Conservation (phyloP, 2,888 invertebrate species). For the Himalopsyche tibetana region DNA sequence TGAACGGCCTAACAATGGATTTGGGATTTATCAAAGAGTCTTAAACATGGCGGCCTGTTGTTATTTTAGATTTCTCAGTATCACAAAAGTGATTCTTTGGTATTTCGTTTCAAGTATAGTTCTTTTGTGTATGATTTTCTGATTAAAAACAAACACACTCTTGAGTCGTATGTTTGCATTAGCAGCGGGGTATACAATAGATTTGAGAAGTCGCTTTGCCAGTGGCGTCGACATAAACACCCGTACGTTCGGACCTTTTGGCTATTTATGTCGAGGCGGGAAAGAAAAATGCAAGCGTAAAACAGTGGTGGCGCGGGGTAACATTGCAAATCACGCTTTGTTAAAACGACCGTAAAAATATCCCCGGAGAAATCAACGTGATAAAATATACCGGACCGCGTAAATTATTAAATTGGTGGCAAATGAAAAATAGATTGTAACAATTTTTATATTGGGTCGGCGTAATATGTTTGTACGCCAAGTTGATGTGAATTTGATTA, state of each 20-base stretch:
- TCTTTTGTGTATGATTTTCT: conserved; percentile 13
- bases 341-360: not conserved
- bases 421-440: not conserved
- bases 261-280: conserved; percentile 18
- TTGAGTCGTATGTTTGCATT: conserved; percentile 12
- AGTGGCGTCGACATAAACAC: conserved; percentile 34
- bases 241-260: not conserved
- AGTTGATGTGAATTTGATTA: too few relatives aligned
- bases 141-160: conserved; percentile 24
- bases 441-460: not conserved
- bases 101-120: not conserved
- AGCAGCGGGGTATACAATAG: not conserved
- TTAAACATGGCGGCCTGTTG: not conserved
- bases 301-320: not conserved
- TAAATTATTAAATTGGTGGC: conserved; percentile 7
- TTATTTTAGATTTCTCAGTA: not conserved
- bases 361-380: not conserved
- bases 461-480: not conserved
- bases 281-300: not conserved
- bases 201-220: not conserved
- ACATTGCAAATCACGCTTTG: not conserved
- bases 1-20: too few relatives aligned
- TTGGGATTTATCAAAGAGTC: not conserved
- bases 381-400: not conserved
- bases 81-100: not conserved